Evolutionary conservation across 2,113 vertebrate genomes (phyloP), one percentile per base, ranked within the genome.

Genomic region (Enhydra lutris): DNA sequence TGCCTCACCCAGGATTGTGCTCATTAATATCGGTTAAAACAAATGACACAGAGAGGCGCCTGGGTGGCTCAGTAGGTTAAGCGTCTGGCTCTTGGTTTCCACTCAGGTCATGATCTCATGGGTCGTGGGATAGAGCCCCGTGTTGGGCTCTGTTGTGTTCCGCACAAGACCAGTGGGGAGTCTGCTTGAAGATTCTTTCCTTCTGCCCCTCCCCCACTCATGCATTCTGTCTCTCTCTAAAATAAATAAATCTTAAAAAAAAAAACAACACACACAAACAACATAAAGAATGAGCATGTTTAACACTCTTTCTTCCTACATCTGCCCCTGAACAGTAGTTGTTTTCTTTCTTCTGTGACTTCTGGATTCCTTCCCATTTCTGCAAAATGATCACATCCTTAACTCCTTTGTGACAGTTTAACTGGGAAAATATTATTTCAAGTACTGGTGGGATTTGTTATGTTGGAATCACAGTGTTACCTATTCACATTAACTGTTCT

Each of bases 371-470:
- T 63, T 81, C 42, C 26, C 4, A 6, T 91, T 91, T 96, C 73
- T 61, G 73, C 11, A 85, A 82, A 86, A 73, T 20, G 42, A 31
- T 36, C 65, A 79, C 18, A 52, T 23, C 34, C 34, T 67, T 89
- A 61, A 59, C 61, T 73, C 63, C 31, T 65, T 50, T 67, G n/a
- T 23, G 55, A 81, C 9, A 79, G 26, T 14, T 82, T 36, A 93
- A 96, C 21, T 87, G 73, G 50, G 87, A 96, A 97, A 78, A 59
- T 67, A 79, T 26, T 36, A 79, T 69, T 81, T 96, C 14, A 34
- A 78, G 55, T 59, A 21, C 34, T 65, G 24, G n/a, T 61, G 57
- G 65, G 67, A 59, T 67, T 83, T 84, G 15, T 42, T 94, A 7
- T 21, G 14, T 50, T 50, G 4, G 42, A 88, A 65, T 59, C n/a